These are phyloP conservation scores for Ophthalmolycus amberensis DNA, from an alignment of 2,113 vertebrate species.

Conservation along the genomic window DNA sequence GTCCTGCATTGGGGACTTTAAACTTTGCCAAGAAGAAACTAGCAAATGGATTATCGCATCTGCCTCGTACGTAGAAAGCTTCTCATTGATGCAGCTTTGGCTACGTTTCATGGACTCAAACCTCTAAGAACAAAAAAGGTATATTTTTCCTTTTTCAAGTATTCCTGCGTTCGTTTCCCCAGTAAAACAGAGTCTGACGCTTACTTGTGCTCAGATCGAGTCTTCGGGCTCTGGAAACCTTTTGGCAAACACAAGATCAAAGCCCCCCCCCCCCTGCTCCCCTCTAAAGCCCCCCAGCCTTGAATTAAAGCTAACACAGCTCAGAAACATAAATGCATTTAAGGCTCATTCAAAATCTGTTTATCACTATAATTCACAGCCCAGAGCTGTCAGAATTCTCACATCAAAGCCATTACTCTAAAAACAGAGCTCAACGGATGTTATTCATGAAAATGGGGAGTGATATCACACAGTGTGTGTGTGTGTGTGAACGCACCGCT, in stretches of 20 bases:
- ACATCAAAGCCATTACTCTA: slow-evolving; percentile 64
- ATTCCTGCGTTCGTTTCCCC: slow-evolving; percentile 29
- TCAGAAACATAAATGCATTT: slow-evolving; percentile 68
- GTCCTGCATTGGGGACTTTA: slow-evolving; percentile 1
- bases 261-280: slow-evolving; percentile 51
- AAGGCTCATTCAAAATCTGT: slow-evolving; percentile 72
- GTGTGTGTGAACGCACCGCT: neutral
- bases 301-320: slow-evolving; percentile 64
- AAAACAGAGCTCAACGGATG: slow-evolving; percentile 47
- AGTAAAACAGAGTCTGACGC: slow-evolving; percentile 32
- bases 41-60: slow-evolving; percentile 44
- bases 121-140: slow-evolving; percentile 45
- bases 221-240: slow-evolving; percentile 61
- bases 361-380: slow-evolving; percentile 72
- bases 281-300: slow-evolving; percentile 61
- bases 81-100: slow-evolving; percentile 37
- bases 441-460: slow-evolving; percentile 40
- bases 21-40: slow-evolving; percentile 27
- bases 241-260: slow-evolving; percentile 70
- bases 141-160: slow-evolving; percentile 34
- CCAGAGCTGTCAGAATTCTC: slow-evolving; percentile 58
- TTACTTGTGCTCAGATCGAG: slow-evolving; percentile 47
- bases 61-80: slow-evolving; percentile 26
- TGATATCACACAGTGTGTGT: neutral
- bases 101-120: slow-evolving; percentile 31